A percentile compares a stretch with the other conserved stretches of the same genome.
phyloP scores from a whole-genome alignment of 2,888 invertebrate species.

The Cerceris rybyensis region DNA sequence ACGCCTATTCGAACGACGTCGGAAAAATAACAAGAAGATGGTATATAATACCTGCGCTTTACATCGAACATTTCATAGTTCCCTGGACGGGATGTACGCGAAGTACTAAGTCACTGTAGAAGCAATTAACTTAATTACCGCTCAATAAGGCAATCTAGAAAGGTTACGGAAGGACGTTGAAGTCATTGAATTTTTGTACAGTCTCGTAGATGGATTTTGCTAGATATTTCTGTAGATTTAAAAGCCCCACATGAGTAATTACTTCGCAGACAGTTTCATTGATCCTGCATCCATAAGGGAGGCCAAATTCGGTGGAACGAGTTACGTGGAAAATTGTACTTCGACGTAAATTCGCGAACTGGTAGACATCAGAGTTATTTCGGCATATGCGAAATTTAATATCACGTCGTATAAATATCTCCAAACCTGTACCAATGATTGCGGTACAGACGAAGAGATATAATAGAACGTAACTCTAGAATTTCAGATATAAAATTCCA shows the following conservation, averaged over 20 bases:
- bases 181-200: conserved; percentile 9
- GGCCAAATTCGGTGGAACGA: neutral
- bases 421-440: no score
- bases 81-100: conserved; percentile 26
- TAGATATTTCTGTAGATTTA: conserved; percentile 14
- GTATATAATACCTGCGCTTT: neutral
- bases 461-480: no score
- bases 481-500: no score
- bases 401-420: no score
- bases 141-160: conserved; percentile 54
- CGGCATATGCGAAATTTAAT: no score
- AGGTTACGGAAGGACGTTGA: conserved; percentile 39
- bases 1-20: neutral
- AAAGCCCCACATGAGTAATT: conserved; percentile 10
- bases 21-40: no score
- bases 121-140: conserved; percentile 69
- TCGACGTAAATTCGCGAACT: no score
- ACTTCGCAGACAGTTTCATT: neutral
- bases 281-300: neutral
- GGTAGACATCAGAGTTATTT: no score
- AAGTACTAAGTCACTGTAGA: conserved; percentile 54
- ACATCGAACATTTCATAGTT: conserved; percentile 30
- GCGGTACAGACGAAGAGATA: no score
- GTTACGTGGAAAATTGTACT: no score
- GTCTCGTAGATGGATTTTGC: conserved; percentile 54